Conservation (phyloP, 1,140 invertebrate genomes). For the Sitodiplosis mosellana region DNA sequence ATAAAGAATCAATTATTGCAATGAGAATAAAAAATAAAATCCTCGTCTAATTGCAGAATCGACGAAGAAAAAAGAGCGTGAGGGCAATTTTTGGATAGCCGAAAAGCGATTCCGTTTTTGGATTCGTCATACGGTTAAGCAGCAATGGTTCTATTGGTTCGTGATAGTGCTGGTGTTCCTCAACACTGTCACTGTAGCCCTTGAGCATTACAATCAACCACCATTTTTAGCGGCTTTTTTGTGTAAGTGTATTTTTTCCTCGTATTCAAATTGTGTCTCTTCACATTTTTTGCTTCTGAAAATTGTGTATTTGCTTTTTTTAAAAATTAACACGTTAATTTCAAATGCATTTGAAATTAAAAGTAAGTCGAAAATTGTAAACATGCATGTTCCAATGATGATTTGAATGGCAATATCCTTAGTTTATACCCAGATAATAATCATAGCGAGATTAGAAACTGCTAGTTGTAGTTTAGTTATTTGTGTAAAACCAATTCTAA, state of each 20-base stretch:
- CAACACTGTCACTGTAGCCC: slow-evolving; percentile 96
- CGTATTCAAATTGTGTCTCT: too few species aligned
- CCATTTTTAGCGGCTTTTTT: slow-evolving; percentile 90
- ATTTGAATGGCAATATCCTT: too few species aligned
- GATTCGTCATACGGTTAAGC: slow-evolving; percentile 89
- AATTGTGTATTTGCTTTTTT: too few species aligned
- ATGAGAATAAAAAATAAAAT: neutral
- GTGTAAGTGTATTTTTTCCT: slow-evolving; percentile 51
- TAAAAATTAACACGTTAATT: too few species aligned
- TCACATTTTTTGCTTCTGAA: too few species aligned
- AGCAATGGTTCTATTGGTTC: slow-evolving; percentile 98
- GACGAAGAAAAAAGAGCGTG: slow-evolving; percentile 75
- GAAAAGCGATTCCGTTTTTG: slow-evolving; percentile 89
- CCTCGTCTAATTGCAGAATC: slow-evolving; percentile 36
- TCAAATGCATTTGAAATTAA: too few species aligned
- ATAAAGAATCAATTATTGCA: neutral
- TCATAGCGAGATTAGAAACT: too few species aligned
- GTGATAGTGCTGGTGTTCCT: slow-evolving; percentile 99
- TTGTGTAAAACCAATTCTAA: too few species aligned
- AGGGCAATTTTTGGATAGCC: slow-evolving; percentile 69
- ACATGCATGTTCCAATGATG: too few species aligned
- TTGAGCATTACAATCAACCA: slow-evolving; percentile 95
- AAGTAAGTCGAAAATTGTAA: too few species aligned
- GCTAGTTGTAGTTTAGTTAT: slow-evolving; percentile 6
- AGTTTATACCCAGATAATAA: too few species aligned